Base-by-base conservation (phyloP, 2,888 invertebrate genomes). In the Cryptus viduatorius region DNA sequence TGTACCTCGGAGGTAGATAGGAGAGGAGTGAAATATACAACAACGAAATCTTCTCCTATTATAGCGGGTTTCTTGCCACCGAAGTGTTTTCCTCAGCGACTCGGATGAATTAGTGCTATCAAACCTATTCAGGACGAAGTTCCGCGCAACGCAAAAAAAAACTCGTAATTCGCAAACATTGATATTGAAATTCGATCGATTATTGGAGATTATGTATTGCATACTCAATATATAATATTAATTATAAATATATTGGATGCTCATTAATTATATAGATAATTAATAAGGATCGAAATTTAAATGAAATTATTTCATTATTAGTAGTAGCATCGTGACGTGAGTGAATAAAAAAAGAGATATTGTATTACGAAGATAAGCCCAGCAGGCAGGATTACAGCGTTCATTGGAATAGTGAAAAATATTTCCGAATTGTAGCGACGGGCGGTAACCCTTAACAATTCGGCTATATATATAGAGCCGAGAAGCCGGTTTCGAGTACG, bases 41-140 rank as follows among this genome's bases (percentile, higher is more conserved):
- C 77, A 44, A 31, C 53, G 67, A 16, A 68, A 73, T 68, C 80
- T 81, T 73, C 64, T 46, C 59, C 77, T 37, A 80, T 84, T 80
- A 73, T 80, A 71, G 50, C 31, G 69, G 68, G 69, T 71, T 81
- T 81, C 65, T 59, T 73, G 65, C 24, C 53, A 69, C 64, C 73
- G 56, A 81, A 84, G 81, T 75, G 67, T 78, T 81, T 69, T 78
- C 42, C 73, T 44, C 65, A 16, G 31, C 64, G n/a, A 16, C 64
- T 69, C 65, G 59, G 68, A 64, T 71, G 78, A 81, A 53, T 56
- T 81, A 68, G 68, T 53, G 46, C 19, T 19, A 29, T 67, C 24
- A 42, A 72, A 53, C 24, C 42, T 24, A 48, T 50, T 50, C 24
- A 19, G 37, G 8, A 2, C 53, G n/a, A 31, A 12, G 48, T 50